A percentile compares a stretch with the other conserved stretches of the same genome.
phyloP scores from a whole-genome alignment of 2,888 invertebrate species.

The Rosalia funebris region DNA sequence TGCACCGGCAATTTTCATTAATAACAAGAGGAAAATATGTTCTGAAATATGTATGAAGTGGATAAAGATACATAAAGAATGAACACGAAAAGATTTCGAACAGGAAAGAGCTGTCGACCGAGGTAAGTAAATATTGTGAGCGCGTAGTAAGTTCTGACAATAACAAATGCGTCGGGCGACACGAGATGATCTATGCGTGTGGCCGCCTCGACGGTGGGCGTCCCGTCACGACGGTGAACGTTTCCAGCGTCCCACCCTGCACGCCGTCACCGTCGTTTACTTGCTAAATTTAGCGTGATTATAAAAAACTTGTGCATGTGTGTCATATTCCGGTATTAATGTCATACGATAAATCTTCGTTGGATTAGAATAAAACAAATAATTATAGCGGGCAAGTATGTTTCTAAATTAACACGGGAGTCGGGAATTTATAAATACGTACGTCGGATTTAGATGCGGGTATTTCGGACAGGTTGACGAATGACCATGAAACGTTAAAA shows the following conservation, averaged over 20 bases:
- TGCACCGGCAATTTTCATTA: constrained; percentile 17
- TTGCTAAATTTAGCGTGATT: constrained; percentile 57
- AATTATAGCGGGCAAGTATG: constrained; percentile 7
- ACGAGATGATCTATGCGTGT: constrained; percentile 56
- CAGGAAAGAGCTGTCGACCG: constrained; percentile 45
- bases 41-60: constrained; percentile 25
- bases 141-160: constrained; percentile 45
- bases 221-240: constrained; percentile 36
- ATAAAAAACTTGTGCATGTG: constrained; percentile 50
- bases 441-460: constrained; percentile 16
- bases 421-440: constrained; percentile 5
- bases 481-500: constrained; percentile 25
- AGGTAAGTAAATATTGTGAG: constrained; percentile 41
- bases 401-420: constrained; percentile 20
- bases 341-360: constrained; percentile 42
- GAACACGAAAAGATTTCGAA: constrained; percentile 30
- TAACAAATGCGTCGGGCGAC: constrained; percentile 46
- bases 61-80: constrained; percentile 14
- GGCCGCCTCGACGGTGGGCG: constrained; percentile 53
- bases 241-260: constrained; percentile 28
- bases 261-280: constrained; percentile 49
- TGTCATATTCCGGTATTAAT: constrained; percentile 46
- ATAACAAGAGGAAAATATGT: constrained; percentile 14
- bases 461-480: constrained; percentile 24
- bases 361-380: constrained; percentile 21